phyloP scores from a whole-genome alignment of 1,140 invertebrate genomes.

The Drosophila pectinifera region DNA sequence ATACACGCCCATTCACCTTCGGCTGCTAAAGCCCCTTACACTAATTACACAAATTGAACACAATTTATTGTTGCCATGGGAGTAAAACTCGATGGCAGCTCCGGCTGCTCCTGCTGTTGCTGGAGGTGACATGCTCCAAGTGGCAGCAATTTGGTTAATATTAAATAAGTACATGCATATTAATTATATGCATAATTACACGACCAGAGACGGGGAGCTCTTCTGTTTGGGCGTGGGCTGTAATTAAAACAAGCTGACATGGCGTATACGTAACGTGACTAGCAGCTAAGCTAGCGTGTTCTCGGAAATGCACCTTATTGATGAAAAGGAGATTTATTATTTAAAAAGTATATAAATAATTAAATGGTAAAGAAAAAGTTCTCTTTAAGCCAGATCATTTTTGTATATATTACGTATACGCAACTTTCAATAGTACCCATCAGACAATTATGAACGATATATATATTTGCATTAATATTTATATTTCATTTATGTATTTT shows the following conservation, averaged over 20 bases:
- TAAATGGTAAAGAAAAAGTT: background rate
- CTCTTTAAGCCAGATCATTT: too few relatives aligned
- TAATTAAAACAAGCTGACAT: conserved; percentile 68
- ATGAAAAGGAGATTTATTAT: background rate
- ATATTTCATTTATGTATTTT: background rate
- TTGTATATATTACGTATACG: background rate
- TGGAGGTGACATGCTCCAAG: conserved; percentile 48
- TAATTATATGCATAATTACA: conserved; percentile 82
- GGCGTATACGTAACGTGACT: conserved; percentile 72
- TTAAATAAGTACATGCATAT: conserved; percentile 78
- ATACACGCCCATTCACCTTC: conserved; percentile 9
- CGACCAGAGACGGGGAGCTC: conserved; percentile 34
- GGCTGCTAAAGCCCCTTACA: conserved; percentile 58
- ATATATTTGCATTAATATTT: background rate
- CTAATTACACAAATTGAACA: conserved; percentile 79
- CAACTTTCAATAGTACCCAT: background rate
- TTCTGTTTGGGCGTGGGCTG: conserved; percentile 29
- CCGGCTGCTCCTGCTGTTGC: conserved; percentile 15
- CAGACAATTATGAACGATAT: background rate
- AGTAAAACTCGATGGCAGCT: conserved; percentile 16
- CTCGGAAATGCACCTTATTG: conserved; percentile 1
- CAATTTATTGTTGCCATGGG: conserved; percentile 63
- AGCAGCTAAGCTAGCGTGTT: conserved; percentile 28
- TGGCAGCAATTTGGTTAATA: conserved; percentile 76
- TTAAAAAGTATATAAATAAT: too few relatives aligned